These are phyloP conservation scores for Zoanthus sansibaricus DNA, from an alignment of 92 coral and sea anemone species.

Conservation along the genomic window DNA sequence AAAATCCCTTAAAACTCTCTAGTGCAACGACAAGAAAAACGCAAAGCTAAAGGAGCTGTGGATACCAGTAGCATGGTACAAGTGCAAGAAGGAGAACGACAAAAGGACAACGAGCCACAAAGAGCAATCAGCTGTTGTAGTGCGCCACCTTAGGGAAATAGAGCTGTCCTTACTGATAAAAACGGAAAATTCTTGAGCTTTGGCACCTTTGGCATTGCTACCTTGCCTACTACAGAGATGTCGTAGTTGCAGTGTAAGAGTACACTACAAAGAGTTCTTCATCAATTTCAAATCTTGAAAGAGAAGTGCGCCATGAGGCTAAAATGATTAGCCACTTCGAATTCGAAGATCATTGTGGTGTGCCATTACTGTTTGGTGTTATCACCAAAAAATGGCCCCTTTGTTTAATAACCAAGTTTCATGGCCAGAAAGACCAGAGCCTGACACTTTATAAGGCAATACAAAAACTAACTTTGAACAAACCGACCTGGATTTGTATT, in stretches of 20 bases:
- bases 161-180: not conserved
- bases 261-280: not conserved
- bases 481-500: too few relatives aligned
- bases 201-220: not conserved
- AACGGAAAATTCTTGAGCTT: not conserved
- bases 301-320: conserved; percentile 32
- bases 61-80: not conserved
- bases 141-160: not conserved
- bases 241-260: not conserved
- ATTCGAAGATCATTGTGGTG: conserved; percentile 30
- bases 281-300: not conserved
- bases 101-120: not conserved
- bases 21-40: too few relatives aligned
- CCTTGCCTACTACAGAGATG: not conserved
- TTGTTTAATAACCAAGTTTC: too few relatives aligned
- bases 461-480: too few relatives aligned
- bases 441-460: too few relatives aligned
- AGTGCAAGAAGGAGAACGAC: not conserved
- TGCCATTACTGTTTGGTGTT: conserved; percentile 30
- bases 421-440: too few relatives aligned
- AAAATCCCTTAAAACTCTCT: not conserved
- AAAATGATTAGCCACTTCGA: conserved; percentile 31
- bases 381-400: conserved; percentile 28
- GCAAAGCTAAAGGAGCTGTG: not conserved
- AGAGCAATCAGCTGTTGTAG: not conserved